These are phyloP conservation scores for Progne subis DNA, from an alignment of 2,113 vertebrate species.

Conservation along the genomic window DNA sequence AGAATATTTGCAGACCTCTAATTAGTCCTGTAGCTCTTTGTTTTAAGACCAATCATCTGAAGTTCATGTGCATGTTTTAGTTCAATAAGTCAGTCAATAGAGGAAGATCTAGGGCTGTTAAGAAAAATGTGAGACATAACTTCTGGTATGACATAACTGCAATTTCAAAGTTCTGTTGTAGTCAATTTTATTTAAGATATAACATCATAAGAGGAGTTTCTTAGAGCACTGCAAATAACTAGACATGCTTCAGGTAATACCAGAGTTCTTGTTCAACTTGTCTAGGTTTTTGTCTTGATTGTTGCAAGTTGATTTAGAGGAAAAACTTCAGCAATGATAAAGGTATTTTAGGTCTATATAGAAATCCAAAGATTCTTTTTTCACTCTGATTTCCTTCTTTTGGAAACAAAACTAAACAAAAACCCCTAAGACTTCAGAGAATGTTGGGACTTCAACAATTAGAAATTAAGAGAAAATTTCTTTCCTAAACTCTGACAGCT, in stretches of 20 bases:
- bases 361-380: background rate
- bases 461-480: background rate
- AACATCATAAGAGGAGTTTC: constrained; percentile 5
- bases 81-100: background rate
- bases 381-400: background rate
- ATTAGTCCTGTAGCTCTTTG: background rate
- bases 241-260: constrained; percentile 41
- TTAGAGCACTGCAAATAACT: constrained; percentile 27
- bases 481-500: background rate
- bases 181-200: constrained; percentile 50
- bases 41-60: background rate
- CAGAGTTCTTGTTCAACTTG: background rate
- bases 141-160: constrained; percentile 52
- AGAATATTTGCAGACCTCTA: background rate
- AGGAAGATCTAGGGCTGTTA: background rate
- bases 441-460: background rate
- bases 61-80: background rate
- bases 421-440: fast-evolving
- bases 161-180: constrained; percentile 49
- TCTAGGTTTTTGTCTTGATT: background rate
- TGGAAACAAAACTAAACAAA: background rate
- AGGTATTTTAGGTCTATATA: background rate
- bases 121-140: background rate
- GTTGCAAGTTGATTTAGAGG: background rate
- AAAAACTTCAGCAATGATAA: background rate